Evolutionary conservation across 2,888 invertebrate species (phyloP).

Genomic region (Acanthococcus lagerstroemiae): DNA sequence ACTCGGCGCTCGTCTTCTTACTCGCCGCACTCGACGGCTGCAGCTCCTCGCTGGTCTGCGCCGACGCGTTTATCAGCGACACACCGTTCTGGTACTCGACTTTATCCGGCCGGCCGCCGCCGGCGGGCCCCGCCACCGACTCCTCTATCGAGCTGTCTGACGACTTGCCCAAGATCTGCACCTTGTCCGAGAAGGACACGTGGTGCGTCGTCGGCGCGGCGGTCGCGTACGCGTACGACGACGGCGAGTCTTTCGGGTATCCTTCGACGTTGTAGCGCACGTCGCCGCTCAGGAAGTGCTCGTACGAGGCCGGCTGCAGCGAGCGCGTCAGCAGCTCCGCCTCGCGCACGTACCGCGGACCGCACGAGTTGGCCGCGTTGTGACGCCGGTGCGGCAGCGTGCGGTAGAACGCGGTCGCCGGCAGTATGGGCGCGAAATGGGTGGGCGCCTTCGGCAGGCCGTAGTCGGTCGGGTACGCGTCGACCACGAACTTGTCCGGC

Average conservation of each 20-base stretch:
- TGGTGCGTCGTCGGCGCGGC: conserved; percentile 52
- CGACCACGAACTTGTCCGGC: conserved; percentile 59
- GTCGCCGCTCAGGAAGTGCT: conserved; percentile 42
- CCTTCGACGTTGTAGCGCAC: conserved; percentile 71
- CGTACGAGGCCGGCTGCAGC: conserved; percentile 45
- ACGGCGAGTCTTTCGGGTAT: conserved; percentile 52
- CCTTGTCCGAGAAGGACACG: conserved; percentile 37
- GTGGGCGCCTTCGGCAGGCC: conserved; percentile 53
- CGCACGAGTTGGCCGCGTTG: conserved; percentile 59
- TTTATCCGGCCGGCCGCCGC: background rate
- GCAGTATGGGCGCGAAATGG: conserved; percentile 42
- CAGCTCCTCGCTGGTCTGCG: background rate
- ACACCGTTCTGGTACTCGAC: background rate
- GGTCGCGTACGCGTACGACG: conserved; percentile 36
- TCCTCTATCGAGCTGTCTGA: conserved; percentile 35
- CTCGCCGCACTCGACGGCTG: background rate
- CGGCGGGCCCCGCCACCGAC: background rate
- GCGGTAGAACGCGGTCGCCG: conserved; percentile 47
- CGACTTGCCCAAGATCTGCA: conserved; percentile 18
- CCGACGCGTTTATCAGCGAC: conserved; percentile 27
- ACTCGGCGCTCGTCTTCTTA: background rate
- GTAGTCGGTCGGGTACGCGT: conserved; percentile 67
- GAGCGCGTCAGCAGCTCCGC: conserved; percentile 54
- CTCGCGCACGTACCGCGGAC: conserved; percentile 51
- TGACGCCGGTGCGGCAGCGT: conserved; percentile 62